phyloP scores from a whole-genome alignment of 2,797 vertebrate genomes.

The Martes flavigula region DNA sequence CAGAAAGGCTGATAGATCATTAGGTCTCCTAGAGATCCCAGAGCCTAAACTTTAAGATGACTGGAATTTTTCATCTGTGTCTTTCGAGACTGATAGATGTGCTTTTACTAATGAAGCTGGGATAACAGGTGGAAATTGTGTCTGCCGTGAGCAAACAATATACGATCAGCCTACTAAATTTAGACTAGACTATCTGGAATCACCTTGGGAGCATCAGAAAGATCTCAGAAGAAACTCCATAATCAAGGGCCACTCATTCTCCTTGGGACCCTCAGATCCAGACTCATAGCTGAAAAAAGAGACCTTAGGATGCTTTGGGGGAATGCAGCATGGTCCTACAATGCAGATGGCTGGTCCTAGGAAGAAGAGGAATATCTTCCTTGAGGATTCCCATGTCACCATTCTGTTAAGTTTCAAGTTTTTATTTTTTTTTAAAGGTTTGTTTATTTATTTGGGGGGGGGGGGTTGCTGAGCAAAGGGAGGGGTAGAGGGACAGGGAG shows the following conservation, averaged over 20 bases:
- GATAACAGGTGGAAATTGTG: background rate
- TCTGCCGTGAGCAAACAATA: background rate
- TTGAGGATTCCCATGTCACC: background rate
- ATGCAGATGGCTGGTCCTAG: background rate
- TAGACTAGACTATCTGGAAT: background rate
- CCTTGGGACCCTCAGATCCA: background rate
- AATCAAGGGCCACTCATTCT: background rate
- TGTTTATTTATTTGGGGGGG: background rate
- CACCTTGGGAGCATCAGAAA: background rate
- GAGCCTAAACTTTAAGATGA: slow-evolving; percentile 2
- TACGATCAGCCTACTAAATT: background rate
- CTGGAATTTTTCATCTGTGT: background rate
- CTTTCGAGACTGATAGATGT: background rate
- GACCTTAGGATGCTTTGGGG: background rate
- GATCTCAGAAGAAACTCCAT: background rate
- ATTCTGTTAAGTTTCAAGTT: background rate
- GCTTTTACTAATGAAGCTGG: background rate
- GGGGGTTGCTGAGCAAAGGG: background rate
- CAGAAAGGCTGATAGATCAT: background rate
- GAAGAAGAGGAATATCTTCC: background rate
- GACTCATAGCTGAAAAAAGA: background rate
- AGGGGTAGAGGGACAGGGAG: background rate
- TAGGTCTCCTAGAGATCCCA: background rate
- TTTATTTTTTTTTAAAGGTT: background rate
- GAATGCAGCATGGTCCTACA: background rate